Evolutionary conservation across 2,113 vertebrate species (phyloP), one percentile per base, ranked within the genome.

Genomic region (Phylloscopus trochiloides): DNA sequence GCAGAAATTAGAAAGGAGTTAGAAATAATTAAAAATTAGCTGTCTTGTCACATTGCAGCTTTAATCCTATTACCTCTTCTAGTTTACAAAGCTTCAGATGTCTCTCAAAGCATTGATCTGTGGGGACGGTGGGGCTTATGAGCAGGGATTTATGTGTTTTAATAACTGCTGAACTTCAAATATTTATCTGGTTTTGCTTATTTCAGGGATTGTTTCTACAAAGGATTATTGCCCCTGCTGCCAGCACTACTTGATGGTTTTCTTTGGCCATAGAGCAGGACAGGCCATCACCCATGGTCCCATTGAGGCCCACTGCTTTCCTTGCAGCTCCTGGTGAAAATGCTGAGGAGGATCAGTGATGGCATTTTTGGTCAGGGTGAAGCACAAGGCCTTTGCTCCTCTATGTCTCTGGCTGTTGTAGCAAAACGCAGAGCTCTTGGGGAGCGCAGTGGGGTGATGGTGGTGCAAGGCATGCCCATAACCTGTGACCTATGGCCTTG

Each of bases 21-120:
- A 77, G 86, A 86, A 90, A 97, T 86, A 94, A 94, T 94, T 96
- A 93, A 94, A 91, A 95, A 95, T 89, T 47, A 85, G 70, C 76
- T 87, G 80, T 75, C 80, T 85, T 89, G 77, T 92, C 89, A 89
- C 58, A 79, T 70, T 91, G 65, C 63, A 77, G 67, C 68, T 88
- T 67, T 90, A 89, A 95, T 96, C 77, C 73, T 57, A n/a, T 88
- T 96, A 77, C 29, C 43, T 74, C 63, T 88, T 71, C 38, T 67
- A 57, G 82, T 93, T 90, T 95, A 90, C 93, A 96, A 73, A 83
- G 86, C 85, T 92, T 74, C 75, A 86, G 67, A 78, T 80, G 55
- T 79, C 54, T 92, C 47, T 73, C 52, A 58, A 28, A 68, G 51
- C 72, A 57, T 42, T 68, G 78, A 76, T 79, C 85, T 79, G 20